A percentile compares a stretch with the other conserved stretches of the same genome.
phyloP scores from a whole-genome alignment of 2,888 invertebrate genomes.

The Erebia epiphron region DNA sequence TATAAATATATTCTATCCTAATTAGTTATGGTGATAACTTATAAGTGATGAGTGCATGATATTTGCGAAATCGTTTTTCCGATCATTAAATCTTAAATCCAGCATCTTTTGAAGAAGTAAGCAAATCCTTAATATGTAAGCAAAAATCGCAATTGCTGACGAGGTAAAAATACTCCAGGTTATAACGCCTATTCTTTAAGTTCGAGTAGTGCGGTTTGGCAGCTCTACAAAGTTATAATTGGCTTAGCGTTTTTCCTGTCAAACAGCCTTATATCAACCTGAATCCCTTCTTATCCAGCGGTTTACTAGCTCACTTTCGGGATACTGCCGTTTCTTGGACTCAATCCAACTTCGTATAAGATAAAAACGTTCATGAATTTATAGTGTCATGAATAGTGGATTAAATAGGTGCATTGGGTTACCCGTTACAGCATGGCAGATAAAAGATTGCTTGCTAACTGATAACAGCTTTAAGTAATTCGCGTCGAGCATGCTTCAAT shows the following conservation, averaged over 20 bases:
- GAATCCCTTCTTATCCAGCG: conserved; percentile 12
- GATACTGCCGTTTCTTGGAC: conserved; percentile 12
- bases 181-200: conserved; percentile 1
- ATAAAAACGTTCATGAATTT: conserved; percentile 19
- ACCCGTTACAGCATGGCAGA: neutral
- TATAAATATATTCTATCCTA: no score
- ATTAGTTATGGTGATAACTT: no score
- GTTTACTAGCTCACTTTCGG: conserved; percentile 14
- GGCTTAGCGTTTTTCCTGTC: conserved; percentile 1
- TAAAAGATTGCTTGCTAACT: conserved; percentile 3
- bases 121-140: no score
- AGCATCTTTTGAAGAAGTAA: no score
- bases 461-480: no score
- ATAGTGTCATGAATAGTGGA: conserved; percentile 7
- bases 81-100: no score
- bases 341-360: conserved; percentile 18
- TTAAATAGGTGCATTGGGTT: conserved; percentile 10
- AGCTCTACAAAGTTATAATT: conserved; percentile 6
- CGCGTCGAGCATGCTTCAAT: no score
- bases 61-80: no score
- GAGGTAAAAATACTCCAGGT: neutral
- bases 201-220: neutral
- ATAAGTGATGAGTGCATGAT: no score
- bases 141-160: neutral
- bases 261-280: conserved; percentile 15